These are phyloP conservation scores for Archilochus colubris DNA, from an alignment of 2,113 vertebrate genomes.

Conservation along the genomic window DNA sequence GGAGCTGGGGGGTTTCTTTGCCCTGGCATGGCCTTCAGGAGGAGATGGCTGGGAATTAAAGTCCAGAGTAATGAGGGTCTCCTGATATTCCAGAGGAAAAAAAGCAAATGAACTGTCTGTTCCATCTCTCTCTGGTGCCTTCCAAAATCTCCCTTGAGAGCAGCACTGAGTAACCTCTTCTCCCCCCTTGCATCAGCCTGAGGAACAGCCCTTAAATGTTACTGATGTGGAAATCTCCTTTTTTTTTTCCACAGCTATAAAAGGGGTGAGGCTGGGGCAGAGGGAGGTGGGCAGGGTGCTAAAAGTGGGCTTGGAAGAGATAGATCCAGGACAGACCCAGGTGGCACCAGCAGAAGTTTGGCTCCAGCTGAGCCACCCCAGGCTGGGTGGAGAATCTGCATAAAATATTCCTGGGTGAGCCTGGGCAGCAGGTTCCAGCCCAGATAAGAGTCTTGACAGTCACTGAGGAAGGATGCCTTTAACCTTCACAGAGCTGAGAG, in stretches of 20 bases:
- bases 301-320: constrained; percentile 18
- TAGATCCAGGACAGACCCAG: not conserved
- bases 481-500: constrained; percentile 75
- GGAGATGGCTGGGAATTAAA: not conserved
- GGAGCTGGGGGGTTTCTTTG: not conserved
- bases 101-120: not conserved
- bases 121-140: not conserved
- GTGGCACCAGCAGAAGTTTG: not conserved
- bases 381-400: constrained; percentile 11
- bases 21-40: not conserved
- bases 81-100: not conserved
- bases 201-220: not conserved
- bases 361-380: constrained; percentile 10
- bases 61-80: not conserved
- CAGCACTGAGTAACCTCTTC: not conserved
- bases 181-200: not conserved
- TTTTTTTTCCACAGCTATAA: not conserved
- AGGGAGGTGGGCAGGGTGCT: not conserved
- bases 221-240: not conserved
- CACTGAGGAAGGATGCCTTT: constrained; percentile 65
- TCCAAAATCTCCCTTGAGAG: not conserved
- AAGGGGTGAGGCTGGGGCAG: not conserved
- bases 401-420: constrained; percentile 70
- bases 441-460: constrained; percentile 74
- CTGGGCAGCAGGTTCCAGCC: constrained; percentile 51